Conservation (phyloP, 2,113 vertebrate genomes). For the Sula dactylatra region DNA sequence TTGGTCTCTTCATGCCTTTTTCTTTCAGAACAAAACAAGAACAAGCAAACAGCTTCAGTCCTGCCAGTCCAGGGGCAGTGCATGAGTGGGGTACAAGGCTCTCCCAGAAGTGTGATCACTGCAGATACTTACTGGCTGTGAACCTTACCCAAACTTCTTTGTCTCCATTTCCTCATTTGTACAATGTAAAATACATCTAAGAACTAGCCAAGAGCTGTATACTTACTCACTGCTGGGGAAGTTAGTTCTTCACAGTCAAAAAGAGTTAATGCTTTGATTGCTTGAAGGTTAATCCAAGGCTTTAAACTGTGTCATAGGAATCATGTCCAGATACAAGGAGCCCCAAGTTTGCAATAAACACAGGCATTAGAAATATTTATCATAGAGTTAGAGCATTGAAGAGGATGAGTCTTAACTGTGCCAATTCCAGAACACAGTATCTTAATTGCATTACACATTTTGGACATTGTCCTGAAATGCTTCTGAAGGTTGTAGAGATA, state of each 20-base stretch:
- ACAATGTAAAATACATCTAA: neutral
- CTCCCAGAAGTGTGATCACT: neutral
- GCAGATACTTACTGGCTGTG: neutral
- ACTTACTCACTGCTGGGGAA: neutral
- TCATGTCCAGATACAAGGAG: neutral
- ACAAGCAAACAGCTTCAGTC: neutral
- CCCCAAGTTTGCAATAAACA: neutral
- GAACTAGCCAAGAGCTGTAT: neutral
- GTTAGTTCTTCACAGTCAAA: neutral
- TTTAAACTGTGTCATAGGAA: neutral
- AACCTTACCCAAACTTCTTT: neutral
- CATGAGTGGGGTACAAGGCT: neutral
- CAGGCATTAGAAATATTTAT: neutral
- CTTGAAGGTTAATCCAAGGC: neutral
- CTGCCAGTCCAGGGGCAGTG: neutral
- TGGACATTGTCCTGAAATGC: neutral
- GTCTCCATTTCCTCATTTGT: neutral
- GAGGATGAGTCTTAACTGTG: neutral
- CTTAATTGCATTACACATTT: neutral
- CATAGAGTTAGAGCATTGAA: neutral
- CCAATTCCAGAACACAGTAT: neutral
- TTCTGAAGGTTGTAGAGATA: neutral
- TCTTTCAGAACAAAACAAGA: neutral
- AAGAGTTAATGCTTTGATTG: constrained; percentile 1
- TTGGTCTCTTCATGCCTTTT: neutral